These are phyloP conservation scores for Rhyzopertha dominica DNA, from an alignment of 1,140 invertebrate genomes.

Conservation along the genomic window DNA sequence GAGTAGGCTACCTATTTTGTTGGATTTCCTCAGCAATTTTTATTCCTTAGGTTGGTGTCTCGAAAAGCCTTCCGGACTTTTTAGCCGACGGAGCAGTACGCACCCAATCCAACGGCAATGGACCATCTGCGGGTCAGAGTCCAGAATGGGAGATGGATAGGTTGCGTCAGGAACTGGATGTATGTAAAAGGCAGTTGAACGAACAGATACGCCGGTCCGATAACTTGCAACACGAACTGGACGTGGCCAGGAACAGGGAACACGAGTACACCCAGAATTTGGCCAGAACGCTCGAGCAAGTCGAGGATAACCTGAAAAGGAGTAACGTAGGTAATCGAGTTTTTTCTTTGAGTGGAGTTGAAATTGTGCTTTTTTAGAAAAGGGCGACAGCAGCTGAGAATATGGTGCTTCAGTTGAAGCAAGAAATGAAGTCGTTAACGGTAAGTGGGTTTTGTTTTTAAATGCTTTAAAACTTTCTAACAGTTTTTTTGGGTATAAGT, in stretches of 20 bases:
- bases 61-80: conserved; percentile 66
- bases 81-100: conserved; percentile 65
- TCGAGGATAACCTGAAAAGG: conserved; percentile 54
- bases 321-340: conserved; percentile 49
- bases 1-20: too few relatives aligned
- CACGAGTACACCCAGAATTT: conserved; percentile 50
- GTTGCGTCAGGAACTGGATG: conserved; percentile 52
- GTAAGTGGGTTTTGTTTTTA: conserved; percentile 41
- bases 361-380: conserved; percentile 45
- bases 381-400: conserved; percentile 53
- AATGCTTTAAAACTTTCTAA: conserved; percentile 1
- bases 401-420: conserved; percentile 51
- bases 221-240: conserved; percentile 52
- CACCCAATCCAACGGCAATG: conserved; percentile 31
- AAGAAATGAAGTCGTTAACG: conserved; percentile 55
- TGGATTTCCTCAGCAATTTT: too few relatives aligned
- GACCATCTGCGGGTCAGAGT: conserved; percentile 46
- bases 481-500: neutral
- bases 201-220: conserved; percentile 51
- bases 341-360: conserved; percentile 10
- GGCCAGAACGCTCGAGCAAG: conserved; percentile 54
- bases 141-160: conserved; percentile 52
- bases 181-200: conserved; percentile 48
- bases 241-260: conserved; percentile 47
- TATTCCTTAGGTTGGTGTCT: conserved; percentile 42